Evolutionary conservation across 2,113 vertebrate genomes (phyloP), one percentile per base, ranked within the genome.

Genomic region (Chaetorhynchus papuensis): DNA sequence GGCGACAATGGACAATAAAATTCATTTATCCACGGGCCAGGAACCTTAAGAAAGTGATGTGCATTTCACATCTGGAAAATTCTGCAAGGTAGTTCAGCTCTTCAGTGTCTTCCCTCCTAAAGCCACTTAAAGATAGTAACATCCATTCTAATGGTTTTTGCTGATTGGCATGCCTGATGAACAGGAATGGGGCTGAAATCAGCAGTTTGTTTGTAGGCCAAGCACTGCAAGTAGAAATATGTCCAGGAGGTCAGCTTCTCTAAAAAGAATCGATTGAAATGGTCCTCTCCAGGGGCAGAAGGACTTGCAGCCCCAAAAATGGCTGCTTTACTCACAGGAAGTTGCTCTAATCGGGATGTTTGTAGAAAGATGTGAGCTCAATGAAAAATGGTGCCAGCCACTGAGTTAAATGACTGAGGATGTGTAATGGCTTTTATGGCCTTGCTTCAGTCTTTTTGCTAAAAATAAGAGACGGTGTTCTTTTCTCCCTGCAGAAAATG

Each of bases 371-470:
- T 85, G 41, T n/a, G 54, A 87, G n/a, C 45, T 37, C 53, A 79
- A 24, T 31, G 56, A 82, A 92, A 83, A 70, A 78, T 9, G 13
- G 26, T 83, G 59, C 41, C 74, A 87, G 50, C 11, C 8, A 3
- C 24, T 63, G 27, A 80, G n/a, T 92, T 93, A 94, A 94, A 93
- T 44, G 70, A 83, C 74, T 92, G 59, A 90, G 41, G 54, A 78
- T 59, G 69, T 75, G 42, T 47, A 90, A 83, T 47, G 63, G 49
- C 11, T 93, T 90, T 93, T 93, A 84, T 93, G 50, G 86, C 11
- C 42, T 93, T 91, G 23, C 31, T 81, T 95, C 71, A 77, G 65
- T 35, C n/a, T 56, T 91, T 93, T 85, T 93, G 23, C 57, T 86
- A 52, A 88, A 93, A 89, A 74, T 42, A 93, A 54, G 76, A 22